Evolutionary conservation across 37 sponge, comb jelly and placozoan species (phyloP), one percentile per base, ranked within the genome.

Genomic region (Chondrilla cf. caribensis): DNA sequence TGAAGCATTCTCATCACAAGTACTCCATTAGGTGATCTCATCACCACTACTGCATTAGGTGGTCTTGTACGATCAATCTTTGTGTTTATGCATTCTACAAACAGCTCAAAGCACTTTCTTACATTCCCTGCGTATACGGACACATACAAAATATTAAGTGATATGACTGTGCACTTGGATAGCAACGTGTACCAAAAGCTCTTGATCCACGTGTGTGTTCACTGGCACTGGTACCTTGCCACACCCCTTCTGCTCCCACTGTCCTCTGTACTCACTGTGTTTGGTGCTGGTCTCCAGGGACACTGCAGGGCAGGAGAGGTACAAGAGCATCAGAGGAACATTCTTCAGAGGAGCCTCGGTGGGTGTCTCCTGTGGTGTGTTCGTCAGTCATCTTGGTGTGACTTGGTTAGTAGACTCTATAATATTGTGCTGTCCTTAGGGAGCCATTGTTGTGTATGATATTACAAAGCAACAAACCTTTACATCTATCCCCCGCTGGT

Each of bases 251-350:
- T 7, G 9, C 8, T 37, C n/a, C n/a, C n/a, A n/a, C n/a, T n/a
- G n/a, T n/a, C n/a, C n/a, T n/a, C n/a, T 26, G 36, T 21, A 2
- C 38, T 21, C 2, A 31, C 38, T 21, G 21, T 2, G 1, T 37
- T 36, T 35, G n/a, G n/a, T n/a, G n/a, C n/a, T n/a, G n/a, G n/a
- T n/a, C n/a, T n/a, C n/a, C 37, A 80, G 81, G 81, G 89, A 88
- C 66, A 92, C 93, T 1, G 93, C 93, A 7, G 93, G 93, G 0
- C 93, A 92, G 58, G 93, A 92, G 81, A 86, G 93, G n/a, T 92
- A 86, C 80, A 82, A 86, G 40, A 80, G 87, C 19, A 83, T 92
- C n/a, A 22, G 93, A 41, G 86, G 80, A 29, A 81, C 85, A 26
- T 92, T 92, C 68, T 92, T 86, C 77, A 78, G 93, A 84, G 89